Percentiles rank a stretch among this genome's conserved stretches.
These are phyloP conservation scores for Papilio dardanus DNA, from an alignment of 1,140 invertebrate species.

Conservation along the genomic window DNA sequence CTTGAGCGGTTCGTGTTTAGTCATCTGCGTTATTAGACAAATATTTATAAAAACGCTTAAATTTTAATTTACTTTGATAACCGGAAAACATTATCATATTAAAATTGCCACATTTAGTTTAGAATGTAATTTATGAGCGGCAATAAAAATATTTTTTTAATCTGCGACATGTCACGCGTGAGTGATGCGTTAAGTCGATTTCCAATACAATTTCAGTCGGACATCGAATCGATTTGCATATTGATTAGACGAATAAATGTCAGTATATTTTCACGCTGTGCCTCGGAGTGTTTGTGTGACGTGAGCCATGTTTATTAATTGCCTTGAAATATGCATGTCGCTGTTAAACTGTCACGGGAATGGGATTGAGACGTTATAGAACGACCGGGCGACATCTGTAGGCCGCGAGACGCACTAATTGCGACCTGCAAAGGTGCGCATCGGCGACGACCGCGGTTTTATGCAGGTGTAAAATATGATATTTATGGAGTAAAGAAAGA, in stretches of 20 bases:
- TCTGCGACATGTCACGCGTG: neutral
- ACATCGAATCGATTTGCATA: conserved; percentile 23
- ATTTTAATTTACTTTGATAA: neutral
- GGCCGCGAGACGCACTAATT: conserved; percentile 36
- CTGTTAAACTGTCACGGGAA: conserved; percentile 13
- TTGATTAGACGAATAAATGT: conserved; percentile 25
- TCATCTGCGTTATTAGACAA: neutral
- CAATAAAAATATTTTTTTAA: conserved; percentile 22
- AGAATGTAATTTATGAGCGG: neutral
- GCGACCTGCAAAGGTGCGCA: conserved; percentile 36
- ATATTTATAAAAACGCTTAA: neutral
- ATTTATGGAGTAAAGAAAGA: conserved; percentile 79
- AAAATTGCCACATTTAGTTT: conserved; percentile 15
- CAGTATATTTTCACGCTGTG: conserved; percentile 5
- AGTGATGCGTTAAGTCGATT: conserved; percentile 16
- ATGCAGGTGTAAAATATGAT: conserved; percentile 80
- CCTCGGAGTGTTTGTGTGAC: conserved; percentile 1
- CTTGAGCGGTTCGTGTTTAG: neutral
- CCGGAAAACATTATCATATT: conserved; percentile 3
- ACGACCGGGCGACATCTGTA: conserved; percentile 34
- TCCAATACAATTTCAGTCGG: conserved; percentile 19
- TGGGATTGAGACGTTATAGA: conserved; percentile 29
- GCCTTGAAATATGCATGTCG: conserved; percentile 15
- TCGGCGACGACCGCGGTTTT: conserved; percentile 48
- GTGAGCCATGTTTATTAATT: conserved; percentile 26